These are phyloP conservation scores for Gambusia holbrooki DNA, from an alignment of 2,113 vertebrate species.

Conservation along the genomic window DNA sequence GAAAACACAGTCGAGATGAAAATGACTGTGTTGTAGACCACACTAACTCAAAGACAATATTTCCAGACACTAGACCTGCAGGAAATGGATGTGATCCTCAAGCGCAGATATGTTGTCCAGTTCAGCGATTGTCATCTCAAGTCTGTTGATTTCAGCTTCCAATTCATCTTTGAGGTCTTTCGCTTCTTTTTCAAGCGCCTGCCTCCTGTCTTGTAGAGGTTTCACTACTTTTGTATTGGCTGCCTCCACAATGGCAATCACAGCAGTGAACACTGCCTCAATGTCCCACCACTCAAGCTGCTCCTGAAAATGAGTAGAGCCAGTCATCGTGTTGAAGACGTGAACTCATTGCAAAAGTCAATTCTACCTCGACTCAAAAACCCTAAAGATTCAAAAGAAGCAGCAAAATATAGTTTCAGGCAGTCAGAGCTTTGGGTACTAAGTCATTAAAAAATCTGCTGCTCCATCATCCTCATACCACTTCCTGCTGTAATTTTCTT, in stretches of 20 bases:
- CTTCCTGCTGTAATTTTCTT: too few species aligned
- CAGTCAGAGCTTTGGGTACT: too few species aligned
- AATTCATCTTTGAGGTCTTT: neutral
- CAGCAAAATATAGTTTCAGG: too few species aligned
- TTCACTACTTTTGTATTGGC: slow-evolving; percentile 2
- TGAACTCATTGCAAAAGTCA: too few species aligned
- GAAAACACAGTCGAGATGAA: neutral
- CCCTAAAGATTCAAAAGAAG: too few species aligned
- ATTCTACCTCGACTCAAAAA: too few species aligned
- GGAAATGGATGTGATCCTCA: slow-evolving; percentile 71
- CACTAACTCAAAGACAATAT: neutral
- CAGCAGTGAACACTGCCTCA: slow-evolving; percentile 15
- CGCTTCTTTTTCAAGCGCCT: slow-evolving; percentile 28
- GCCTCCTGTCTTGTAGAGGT: slow-evolving; percentile 50
- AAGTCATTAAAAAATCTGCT: too few species aligned
- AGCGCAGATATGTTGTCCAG: slow-evolving; percentile 18
- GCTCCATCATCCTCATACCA: too few species aligned
- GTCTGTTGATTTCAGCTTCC: slow-evolving; percentile 36
- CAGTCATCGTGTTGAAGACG: neutral
- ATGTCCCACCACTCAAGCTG: slow-evolving; percentile 54
- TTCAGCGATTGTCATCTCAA: slow-evolving; percentile 18
- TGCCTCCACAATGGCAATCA: slow-evolving; percentile 17
- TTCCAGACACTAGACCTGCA: slow-evolving; percentile 61
- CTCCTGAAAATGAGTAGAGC: slow-evolving; percentile 43
- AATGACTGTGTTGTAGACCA: neutral